Base-by-base conservation (phyloP, 2,888 invertebrate genomes). In the Esperia sulphurella region DNA sequence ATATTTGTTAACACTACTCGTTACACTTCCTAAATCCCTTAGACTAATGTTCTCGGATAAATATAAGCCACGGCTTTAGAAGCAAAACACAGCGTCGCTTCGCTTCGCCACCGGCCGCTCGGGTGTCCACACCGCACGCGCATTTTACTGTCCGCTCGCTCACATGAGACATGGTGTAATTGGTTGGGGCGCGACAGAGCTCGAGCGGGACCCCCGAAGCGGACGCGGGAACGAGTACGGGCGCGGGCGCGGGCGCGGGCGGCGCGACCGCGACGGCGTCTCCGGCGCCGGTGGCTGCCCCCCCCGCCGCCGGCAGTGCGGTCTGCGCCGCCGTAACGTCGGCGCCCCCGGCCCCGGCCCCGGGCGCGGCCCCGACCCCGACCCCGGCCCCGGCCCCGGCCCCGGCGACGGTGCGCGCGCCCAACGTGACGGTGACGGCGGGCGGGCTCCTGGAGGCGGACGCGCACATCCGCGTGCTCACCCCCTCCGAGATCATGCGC, bases 401-500 rank as follows among this genome's bases (percentile, higher is more conserved):
- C 50, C 48, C 52, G 33, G 51, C 45, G 48, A 56, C 68, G 75
- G 92, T 92, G 75, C 92, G 92, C 75, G 93, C 93, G 72, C 92
- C 93, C 71, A 93, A 93, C 86, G 93, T 93, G 53, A 93, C 92
- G 70, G 93, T 93, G 64, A 92, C 92, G 87, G 92, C 93, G 66
- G 89, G 87, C 79, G 90, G 90, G 78, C 82, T 87, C 78, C 86
- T 89, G 79, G 84, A 87, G 83, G 87, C 89, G 65, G 95, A 95
- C 91, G 95, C 95, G 89, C 95, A 95, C 90, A 95, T 95, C 87
- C 93, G 95, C 85, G 95, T 95, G 90, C 92, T 96, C 84, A 96
- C 96, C 75, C 95, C 96, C 75, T 95, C 95, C 71, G 95, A 96
- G 93, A 95, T 96, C 87, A 95, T 95, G 95, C 94, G 95, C 92